A percentile compares a stretch with the other conserved stretches of the same genome.
Evolutionary conservation across 2,797 vertebrate genomes (phyloP).

Genomic region (Selene dorsalis): DNA sequence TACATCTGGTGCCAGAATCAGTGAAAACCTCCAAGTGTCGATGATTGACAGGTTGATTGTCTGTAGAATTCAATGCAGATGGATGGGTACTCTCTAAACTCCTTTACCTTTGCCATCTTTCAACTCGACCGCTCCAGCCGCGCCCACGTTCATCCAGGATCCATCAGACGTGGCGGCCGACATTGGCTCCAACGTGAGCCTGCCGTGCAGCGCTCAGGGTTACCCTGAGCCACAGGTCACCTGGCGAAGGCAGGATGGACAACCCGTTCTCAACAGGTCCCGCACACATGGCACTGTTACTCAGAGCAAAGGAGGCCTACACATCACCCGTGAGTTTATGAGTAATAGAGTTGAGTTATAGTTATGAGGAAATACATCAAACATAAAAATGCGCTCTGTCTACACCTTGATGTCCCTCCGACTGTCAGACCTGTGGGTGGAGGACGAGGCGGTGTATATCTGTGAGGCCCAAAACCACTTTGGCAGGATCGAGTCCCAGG

Average conservation of each 20-base stretch:
- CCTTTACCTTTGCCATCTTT: slow-evolving; percentile 25
- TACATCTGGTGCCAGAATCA: slow-evolving; percentile 27
- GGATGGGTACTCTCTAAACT: neutral
- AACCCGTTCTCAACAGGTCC: slow-evolving; percentile 82
- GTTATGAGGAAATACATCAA: neutral
- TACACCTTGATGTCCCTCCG: neutral
- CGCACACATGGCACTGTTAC: slow-evolving; percentile 81
- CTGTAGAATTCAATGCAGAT: slow-evolving; percentile 20
- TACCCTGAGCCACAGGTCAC: slow-evolving; percentile 90
- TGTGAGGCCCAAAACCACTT: slow-evolving; percentile 97
- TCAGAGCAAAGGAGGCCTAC: slow-evolving; percentile 86
- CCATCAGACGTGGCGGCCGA: slow-evolving; percentile 87
- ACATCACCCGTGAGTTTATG: slow-evolving; percentile 88
- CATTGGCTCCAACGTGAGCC: slow-evolving; percentile 90
- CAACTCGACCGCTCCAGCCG: slow-evolving; percentile 75
- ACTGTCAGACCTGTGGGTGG: slow-evolving; percentile 91
- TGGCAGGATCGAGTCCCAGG: slow-evolving; percentile 89
- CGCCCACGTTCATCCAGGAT: slow-evolving; percentile 88
- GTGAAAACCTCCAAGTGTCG: neutral
- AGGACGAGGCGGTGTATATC: slow-evolving; percentile 90
- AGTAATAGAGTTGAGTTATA: too few species aligned
- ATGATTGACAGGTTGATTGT: slow-evolving; percentile 28
- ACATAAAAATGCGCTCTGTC: neutral
- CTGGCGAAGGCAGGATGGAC: slow-evolving; percentile 88
- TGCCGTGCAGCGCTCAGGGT: slow-evolving; percentile 88